Evolutionary conservation across 2,113 vertebrate species (phyloP).

Genomic region (Hippocampus guttulatus): DNA sequence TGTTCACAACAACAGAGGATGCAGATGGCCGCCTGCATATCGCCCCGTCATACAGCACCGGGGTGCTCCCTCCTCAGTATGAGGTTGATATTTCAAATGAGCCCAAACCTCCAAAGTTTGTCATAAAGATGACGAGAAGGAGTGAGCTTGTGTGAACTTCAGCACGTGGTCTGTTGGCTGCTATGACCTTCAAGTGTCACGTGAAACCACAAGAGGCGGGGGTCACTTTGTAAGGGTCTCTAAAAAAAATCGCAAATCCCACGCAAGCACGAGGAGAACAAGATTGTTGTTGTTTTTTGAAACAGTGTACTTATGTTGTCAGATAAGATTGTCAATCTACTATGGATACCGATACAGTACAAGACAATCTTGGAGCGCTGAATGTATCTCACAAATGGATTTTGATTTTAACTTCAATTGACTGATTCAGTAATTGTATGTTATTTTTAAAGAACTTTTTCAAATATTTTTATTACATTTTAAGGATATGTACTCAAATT

Average conservation of each 20-base stretch:
- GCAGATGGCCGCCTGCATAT: background rate
- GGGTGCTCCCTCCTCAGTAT: background rate
- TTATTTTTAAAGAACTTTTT: background rate
- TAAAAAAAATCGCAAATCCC: too few species aligned
- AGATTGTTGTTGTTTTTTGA: too few species aligned
- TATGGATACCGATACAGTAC: too few species aligned
- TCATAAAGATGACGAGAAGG: background rate
- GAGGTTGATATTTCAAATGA: background rate
- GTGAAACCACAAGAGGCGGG: too few species aligned
- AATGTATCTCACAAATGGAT: too few species aligned
- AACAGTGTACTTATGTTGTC: too few species aligned
- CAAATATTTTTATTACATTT: background rate
- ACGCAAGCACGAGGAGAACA: too few species aligned
- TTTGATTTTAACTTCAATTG: background rate
- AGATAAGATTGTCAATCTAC: too few species aligned
- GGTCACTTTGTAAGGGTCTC: too few species aligned
- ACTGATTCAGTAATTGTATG: background rate
- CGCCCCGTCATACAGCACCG: background rate
- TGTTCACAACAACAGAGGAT: background rate
- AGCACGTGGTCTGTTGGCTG: background rate
- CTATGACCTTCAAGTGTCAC: too few species aligned
- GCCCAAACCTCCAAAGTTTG: background rate
- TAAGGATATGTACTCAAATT: too few species aligned
- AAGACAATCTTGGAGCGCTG: too few species aligned
- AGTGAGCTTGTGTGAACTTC: background rate